Conservation (phyloP, 2,113 vertebrate genomes). For the Genyomyrus donnyi region DNA sequence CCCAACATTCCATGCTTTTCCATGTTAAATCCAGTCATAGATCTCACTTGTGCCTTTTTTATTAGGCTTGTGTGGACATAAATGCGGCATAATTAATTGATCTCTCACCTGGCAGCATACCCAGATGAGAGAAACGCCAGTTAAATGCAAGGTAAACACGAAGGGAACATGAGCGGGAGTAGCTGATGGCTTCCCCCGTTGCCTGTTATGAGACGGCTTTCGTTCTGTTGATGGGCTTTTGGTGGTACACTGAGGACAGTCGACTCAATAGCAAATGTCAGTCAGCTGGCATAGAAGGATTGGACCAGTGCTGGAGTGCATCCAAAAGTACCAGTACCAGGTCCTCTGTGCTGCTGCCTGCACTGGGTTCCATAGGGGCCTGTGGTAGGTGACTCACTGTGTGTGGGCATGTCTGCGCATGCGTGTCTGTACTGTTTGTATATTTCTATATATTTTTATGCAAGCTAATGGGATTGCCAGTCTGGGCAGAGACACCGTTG, state of each 20-base stretch:
- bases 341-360: neutral
- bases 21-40: neutral
- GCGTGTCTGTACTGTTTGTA: neutral
- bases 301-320: neutral
- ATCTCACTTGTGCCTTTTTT: neutral
- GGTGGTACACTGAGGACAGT: neutral
- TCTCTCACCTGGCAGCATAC: neutral
- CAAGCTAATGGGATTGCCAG: conserved; percentile 41
- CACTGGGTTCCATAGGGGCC: neutral
- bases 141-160: neutral
- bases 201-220: neutral
- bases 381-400: neutral
- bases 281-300: neutral
- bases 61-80: neutral
- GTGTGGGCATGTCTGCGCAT: neutral
- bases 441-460: conserved; percentile 28
- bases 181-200: neutral
- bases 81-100: neutral
- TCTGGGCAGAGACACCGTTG: conserved; percentile 34
- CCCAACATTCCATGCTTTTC: neutral
- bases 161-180: neutral
- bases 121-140: neutral
- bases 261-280: neutral
- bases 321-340: neutral
- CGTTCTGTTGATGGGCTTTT: neutral